Percentiles rank a stretch among this genome's conserved stretches.
Evolutionary conservation across 2,113 vertebrate genomes (phyloP).

Genomic region (Onychorhynchus coronatus): DNA sequence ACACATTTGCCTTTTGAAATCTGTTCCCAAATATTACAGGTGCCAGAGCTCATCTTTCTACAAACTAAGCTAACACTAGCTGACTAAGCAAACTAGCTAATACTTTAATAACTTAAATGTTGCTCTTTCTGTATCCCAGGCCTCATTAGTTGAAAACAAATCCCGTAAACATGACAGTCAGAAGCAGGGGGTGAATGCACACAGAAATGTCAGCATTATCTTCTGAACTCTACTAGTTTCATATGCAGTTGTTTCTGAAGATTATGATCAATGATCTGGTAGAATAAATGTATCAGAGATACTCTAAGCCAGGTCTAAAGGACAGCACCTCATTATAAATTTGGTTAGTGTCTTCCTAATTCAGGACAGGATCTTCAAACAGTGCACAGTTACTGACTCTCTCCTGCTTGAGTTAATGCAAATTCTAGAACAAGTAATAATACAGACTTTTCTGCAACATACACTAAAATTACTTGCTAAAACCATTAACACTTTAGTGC

Average conservation of each 20-base stretch:
- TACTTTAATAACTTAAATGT: background rate
- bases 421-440: background rate
- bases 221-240: background rate
- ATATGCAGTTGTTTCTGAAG: background rate
- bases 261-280: background rate
- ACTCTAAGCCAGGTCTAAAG: background rate
- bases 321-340: background rate
- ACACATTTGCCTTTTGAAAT: background rate
- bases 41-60: background rate
- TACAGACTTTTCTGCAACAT: background rate
- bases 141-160: background rate
- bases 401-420: background rate
- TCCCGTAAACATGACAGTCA: background rate
- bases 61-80: background rate
- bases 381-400: background rate
- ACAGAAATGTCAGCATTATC: background rate
- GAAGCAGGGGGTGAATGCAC: fast-evolving
- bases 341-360: background rate
- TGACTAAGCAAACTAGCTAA: background rate
- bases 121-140: too few species aligned
- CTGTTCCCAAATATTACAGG: background rate
- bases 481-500: background rate
- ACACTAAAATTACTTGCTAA: background rate
- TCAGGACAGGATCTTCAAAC: background rate
- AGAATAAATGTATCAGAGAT: background rate